These are phyloP conservation scores for Hafferia zeledoni DNA, from an alignment of 2,797 vertebrate genomes.

Conservation along the genomic window DNA sequence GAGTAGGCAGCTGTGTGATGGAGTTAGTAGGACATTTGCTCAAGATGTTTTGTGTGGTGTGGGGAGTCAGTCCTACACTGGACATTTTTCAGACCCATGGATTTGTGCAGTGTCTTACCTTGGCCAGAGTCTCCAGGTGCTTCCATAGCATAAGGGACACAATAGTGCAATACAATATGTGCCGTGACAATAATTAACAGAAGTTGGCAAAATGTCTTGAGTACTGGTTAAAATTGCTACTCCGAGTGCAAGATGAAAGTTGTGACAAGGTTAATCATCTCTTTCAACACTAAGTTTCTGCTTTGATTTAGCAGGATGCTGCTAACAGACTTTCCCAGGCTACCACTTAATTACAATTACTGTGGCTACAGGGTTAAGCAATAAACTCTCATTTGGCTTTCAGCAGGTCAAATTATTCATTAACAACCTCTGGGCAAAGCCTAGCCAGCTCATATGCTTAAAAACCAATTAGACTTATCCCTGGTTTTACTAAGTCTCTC, in stretches of 20 bases:
- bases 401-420: background rate
- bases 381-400: background rate
- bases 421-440: background rate
- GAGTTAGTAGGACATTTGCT: background rate
- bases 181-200: too few species aligned
- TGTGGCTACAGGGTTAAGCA: background rate
- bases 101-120: background rate
- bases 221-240: background rate
- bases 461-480: background rate
- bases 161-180: background rate
- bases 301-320: background rate
- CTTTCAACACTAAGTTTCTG: background rate
- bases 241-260: background rate
- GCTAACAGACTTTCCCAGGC: background rate
- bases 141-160: background rate
- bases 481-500: background rate
- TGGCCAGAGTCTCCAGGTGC: background rate
- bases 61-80: background rate
- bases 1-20: background rate
- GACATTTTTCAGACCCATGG: background rate
- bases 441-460: background rate
- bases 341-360: slow-evolving; percentile 11
- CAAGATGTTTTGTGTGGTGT: background rate
- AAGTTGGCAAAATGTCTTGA: background rate
- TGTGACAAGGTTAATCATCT: background rate